Conservation (phyloP, 1,140 invertebrate species). For the Chrysomallon squamiferum region DNA sequence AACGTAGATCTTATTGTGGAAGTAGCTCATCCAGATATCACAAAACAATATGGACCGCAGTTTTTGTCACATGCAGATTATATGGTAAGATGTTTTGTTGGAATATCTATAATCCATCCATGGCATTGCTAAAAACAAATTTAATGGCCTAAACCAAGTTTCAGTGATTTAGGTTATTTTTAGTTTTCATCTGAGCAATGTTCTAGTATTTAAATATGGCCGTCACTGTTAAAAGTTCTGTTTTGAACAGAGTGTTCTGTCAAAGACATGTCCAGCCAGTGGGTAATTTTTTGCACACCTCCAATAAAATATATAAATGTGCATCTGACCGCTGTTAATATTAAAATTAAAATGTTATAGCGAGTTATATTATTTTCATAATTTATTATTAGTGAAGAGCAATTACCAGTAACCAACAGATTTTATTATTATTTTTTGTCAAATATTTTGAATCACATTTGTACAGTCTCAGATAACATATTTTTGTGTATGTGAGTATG, state of each 20-base stretch:
- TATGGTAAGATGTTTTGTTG: slow-evolving; percentile 56
- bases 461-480: too few species aligned
- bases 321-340: too few species aligned
- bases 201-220: neutral
- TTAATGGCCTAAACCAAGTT: neutral
- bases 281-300: too few species aligned
- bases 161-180: neutral
- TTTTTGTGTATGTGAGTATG: too few species aligned
- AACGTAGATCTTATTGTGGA: slow-evolving; percentile 70
- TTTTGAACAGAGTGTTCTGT: neutral
- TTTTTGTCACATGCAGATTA: slow-evolving; percentile 66
- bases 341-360: too few species aligned
- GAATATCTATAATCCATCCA: neutral
- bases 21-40: slow-evolving; percentile 70
- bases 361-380: too few species aligned
- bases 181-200: neutral
- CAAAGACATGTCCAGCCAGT: neutral
- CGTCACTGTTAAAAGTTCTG: neutral
- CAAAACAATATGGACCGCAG: slow-evolving; percentile 62
- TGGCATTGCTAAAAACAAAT: neutral
- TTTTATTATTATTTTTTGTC: too few species aligned
- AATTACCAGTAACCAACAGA: too few species aligned
- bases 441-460: neutral
- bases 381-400: too few species aligned
- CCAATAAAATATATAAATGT: too few species aligned